Conservation (phyloP, 2,888 invertebrate genomes). For the Leucoptera coffeella region DNA sequence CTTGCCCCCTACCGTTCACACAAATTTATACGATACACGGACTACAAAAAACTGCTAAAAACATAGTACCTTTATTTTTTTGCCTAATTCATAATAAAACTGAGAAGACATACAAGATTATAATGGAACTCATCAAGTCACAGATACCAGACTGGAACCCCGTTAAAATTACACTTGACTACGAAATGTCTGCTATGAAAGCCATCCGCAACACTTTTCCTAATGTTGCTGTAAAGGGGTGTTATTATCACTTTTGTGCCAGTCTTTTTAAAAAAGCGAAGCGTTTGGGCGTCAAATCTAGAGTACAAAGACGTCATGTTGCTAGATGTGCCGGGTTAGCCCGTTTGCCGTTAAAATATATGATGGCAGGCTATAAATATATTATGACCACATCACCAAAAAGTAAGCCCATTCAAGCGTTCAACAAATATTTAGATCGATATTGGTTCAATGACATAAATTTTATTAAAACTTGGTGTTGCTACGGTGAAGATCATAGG, state of each 20-base stretch:
- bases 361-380: constrained; percentile 6
- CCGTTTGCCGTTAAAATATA: constrained; percentile 5
- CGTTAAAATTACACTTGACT: constrained; percentile 2
- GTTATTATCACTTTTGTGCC: constrained; percentile 5
- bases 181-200: constrained; percentile 3
- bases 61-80: constrained; percentile 5
- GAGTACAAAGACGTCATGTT: constrained; percentile 4
- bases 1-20: constrained; percentile 5
- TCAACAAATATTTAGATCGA: constrained; percentile 4
- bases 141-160: constrained; percentile 3
- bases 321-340: constrained; percentile 7
- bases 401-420: constrained; percentile 1
- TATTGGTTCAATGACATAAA: constrained; percentile 3
- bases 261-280: constrained; percentile 6
- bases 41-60: constrained; percentile 2
- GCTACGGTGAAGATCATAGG: constrained; percentile 3
- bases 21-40: constrained; percentile 6
- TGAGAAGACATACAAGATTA: constrained; percentile 3
- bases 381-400: constrained; percentile 4
- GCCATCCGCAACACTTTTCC: constrained; percentile 2
- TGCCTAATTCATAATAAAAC: constrained; percentile 1
- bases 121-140: constrained; percentile 3
- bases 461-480: constrained; percentile 5
- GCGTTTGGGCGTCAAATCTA: constrained; percentile 5
- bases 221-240: constrained; percentile 1